These are phyloP conservation scores for Amphibalanus amphitrite DNA, from an alignment of 1,140 invertebrate species.

Conservation along the genomic window DNA sequence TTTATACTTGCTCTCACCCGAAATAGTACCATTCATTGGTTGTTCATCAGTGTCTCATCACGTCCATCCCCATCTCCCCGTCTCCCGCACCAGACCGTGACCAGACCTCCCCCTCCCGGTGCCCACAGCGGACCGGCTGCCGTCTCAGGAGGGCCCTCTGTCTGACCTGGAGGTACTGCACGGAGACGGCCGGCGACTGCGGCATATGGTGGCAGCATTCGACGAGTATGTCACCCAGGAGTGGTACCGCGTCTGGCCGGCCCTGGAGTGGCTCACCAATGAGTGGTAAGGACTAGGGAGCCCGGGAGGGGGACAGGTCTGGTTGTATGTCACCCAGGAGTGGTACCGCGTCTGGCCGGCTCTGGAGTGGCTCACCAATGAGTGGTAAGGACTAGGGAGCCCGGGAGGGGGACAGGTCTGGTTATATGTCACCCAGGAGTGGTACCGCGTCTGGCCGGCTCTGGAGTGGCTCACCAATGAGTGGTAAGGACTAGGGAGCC, in stretches of 20 bases:
- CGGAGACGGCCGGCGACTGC: slow-evolving; percentile 5
- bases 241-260: slow-evolving; percentile 12
- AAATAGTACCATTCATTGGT: too few species aligned
- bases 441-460: slow-evolving; percentile 12
- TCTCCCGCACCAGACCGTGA: too few species aligned
- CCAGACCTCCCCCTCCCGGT: too few species aligned
- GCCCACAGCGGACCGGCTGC: not conserved
- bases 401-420: too few species aligned
- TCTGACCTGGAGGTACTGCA: slow-evolving; percentile 12
- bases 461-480: slow-evolving; percentile 11
- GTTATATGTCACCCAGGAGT: slow-evolving; percentile 12
- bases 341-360: slow-evolving; percentile 12
- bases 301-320: too few species aligned
- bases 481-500: too few species aligned
- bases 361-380: slow-evolving; percentile 12
- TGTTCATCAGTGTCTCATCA: too few species aligned
- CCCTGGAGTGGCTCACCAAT: slow-evolving; percentile 12
- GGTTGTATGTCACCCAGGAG: slow-evolving; percentile 12
- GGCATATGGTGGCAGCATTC: slow-evolving; percentile 5
- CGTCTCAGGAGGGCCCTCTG: slow-evolving; percentile 6
- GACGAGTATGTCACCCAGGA: slow-evolving; percentile 12
- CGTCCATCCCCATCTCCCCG: too few species aligned
- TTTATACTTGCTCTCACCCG: too few species aligned
- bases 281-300: slow-evolving; percentile 8
- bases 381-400: slow-evolving; percentile 7